Evolutionary conservation across 2,888 invertebrate genomes (phyloP), one percentile per base, ranked within the genome.

Genomic region (Dryadula phaetusa): DNA sequence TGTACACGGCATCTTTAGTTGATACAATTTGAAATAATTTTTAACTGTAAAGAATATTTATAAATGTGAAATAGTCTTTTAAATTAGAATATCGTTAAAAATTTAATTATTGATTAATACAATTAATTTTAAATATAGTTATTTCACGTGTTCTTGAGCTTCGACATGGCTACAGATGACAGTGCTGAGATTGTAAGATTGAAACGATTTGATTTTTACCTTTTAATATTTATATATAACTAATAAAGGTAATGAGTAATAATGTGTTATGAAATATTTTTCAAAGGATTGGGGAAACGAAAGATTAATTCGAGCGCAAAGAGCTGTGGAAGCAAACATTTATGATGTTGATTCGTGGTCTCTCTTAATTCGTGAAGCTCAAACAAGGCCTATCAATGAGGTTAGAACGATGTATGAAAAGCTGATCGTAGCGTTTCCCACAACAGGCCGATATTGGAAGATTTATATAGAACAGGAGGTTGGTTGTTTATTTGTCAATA

Each of bases 271-370:
- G 28, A 7, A 49, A 14, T 52, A 40, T 20, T 32, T 40, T 44
- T 60, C 58, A 16, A 78, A 97, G 97, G 97, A 97, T 85, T 97
- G 97, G 97, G 97, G 97, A 8, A 97, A 97, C 84, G 97, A 98
- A 79, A 95, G 97, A 70, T 86, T 98, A 46, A 95, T 95, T 74
- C 93, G 97, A 34, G 97, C 97, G 4, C 97, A 97, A 80, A 95
- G 96, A 74, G 95, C 97, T 2, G 96, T 99, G 0, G 97, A 98
- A 82, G 95, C 96, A 47, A 97, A 97, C 74, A 95, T 96, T 0
- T 99, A 98, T 82, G 99, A 99, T 86, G 95, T 99, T 37, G 99
- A 99, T 86, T 98, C 99, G 32, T 99, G 99, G 99, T 98, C 98
- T 64, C 94, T 99, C 25, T 94, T 99, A 65, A 95, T 99, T 58